Evolutionary conservation across 2,113 vertebrate genomes (phyloP), one percentile per base, ranked within the genome.

Genomic region (Aptenodytes forsteri): DNA sequence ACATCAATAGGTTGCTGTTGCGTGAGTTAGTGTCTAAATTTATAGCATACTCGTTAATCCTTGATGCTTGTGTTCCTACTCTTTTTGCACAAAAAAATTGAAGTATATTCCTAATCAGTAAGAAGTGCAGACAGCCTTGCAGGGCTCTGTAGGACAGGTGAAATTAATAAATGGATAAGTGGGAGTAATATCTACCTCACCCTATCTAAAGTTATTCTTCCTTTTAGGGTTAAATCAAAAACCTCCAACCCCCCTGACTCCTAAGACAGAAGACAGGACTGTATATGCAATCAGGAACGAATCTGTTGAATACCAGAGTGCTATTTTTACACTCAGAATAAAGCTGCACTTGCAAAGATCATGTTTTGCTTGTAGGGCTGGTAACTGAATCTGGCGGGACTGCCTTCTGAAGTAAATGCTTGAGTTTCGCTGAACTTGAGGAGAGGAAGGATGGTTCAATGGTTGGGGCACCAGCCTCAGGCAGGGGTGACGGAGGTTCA

Each of bases 381-480:
- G 64, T 90, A 73, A 62, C 6, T 0, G 4, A 83, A 49, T 18
- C 55, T 46, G 44, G 11, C 2, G 2, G n/a, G 19, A 65, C n/a
- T 77, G 44, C 30, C 23, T 69, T 46, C 40, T 40, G 30, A 87
- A 52, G 21, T 18, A 49, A 79, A 47, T 7, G 17, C 29, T 82
- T 0, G 15, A 23, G 36, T 82, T 84, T 40, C 3, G 3, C 9
- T 54, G 52, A 76, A 64, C 23, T 58, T 1, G 1, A 70, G 27
- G 38, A 70, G 22, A 49, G 20, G 55, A 71, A 89, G 19, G 67
- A 32, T 30, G 22, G 17, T 69, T 82, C 34, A 20, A 0, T 44
- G n/a, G 17, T 72, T 1, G 2, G 26, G 21, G 11, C 30, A 26
- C 16, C 1, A 2, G 17, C 26, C 47, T 87, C 4, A 0, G 38